phyloP scores from a whole-genome alignment of 2,797 vertebrate genomes.

The Gadopsis bispinosus region DNA sequence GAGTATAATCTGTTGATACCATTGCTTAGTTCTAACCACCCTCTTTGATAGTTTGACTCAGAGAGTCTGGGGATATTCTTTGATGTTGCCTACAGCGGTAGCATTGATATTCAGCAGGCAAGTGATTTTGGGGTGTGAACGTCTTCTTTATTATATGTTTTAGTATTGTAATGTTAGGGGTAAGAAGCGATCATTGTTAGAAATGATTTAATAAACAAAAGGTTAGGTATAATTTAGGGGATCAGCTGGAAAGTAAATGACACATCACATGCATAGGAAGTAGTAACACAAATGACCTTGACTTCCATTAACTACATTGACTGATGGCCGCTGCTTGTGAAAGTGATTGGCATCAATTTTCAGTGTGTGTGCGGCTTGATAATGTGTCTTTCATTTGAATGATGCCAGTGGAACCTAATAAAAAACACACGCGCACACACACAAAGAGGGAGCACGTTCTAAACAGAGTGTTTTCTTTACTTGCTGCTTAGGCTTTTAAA shows the following conservation, averaged over 20 bases:
- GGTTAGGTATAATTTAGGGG: slow-evolving; percentile 8
- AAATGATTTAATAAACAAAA: slow-evolving; percentile 2
- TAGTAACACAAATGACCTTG: not conserved
- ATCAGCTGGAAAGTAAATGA: not conserved
- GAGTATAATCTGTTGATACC: slow-evolving; percentile 37
- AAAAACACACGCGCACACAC: not conserved
- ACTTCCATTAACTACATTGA: not conserved
- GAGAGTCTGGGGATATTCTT: slow-evolving; percentile 28
- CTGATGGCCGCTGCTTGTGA: not conserved
- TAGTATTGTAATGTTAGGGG: not conserved
- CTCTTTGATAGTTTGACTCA: slow-evolving; percentile 43
- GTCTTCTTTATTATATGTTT: slow-evolving; percentile 17
- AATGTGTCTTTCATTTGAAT: slow-evolving; percentile 4
- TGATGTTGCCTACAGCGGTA: slow-evolving; percentile 41
- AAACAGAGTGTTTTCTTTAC: not conserved
- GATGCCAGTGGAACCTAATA: not conserved
- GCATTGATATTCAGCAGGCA: slow-evolving; percentile 34
- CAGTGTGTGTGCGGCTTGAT: not conserved
- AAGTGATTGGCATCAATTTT: slow-evolving; percentile 11
- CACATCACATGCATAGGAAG: not conserved
- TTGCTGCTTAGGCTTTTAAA: not conserved
- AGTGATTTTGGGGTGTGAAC: not conserved
- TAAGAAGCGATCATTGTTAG: not conserved
- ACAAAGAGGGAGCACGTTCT: not conserved
- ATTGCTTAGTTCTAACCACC: slow-evolving; percentile 9